phyloP scores from a whole-genome alignment of 2,113 vertebrate genomes.

The Crotalus tigris region DNA sequence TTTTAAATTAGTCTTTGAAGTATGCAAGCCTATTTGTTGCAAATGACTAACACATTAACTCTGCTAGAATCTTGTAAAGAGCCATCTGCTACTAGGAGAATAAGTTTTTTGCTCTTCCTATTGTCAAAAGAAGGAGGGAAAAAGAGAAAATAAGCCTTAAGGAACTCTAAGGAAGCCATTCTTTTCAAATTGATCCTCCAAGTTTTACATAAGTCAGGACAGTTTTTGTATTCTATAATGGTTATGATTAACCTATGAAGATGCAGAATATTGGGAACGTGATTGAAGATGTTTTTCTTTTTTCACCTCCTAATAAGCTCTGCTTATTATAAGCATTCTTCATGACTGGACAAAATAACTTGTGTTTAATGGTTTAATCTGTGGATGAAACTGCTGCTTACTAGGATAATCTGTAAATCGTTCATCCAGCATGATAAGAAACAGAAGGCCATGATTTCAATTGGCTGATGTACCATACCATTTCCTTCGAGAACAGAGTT shows the following conservation, averaged over 20 bases:
- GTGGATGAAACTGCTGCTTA: conserved; percentile 34
- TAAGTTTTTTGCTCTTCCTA: not conserved
- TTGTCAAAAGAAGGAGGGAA: not conserved
- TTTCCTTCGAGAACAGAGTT: conserved; percentile 34
- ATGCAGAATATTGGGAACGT: not conserved
- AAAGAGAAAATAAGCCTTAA: not conserved
- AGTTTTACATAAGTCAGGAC: not conserved
- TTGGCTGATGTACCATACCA: conserved; percentile 11
- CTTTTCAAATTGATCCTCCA: not conserved
- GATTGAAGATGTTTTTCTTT: not conserved
- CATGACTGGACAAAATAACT: conserved; percentile 39
- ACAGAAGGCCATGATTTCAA: conserved; percentile 23
- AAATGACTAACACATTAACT: not conserved
- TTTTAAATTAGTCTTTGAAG: not conserved
- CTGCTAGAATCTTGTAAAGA: not conserved
- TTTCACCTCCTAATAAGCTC: not conserved
- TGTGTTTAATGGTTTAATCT: conserved; percentile 25
- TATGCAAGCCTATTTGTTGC: not conserved
- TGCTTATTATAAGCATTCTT: conserved; percentile 22
- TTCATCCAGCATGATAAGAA: conserved; percentile 37
- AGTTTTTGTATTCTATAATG: not conserved
- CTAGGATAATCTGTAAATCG: conserved; percentile 38
- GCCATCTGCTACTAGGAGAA: not conserved
- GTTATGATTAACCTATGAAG: not conserved
- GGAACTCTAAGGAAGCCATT: not conserved